Percentiles rank a stretch among this genome's conserved stretches.
These are phyloP conservation scores for Tokudaia tokunoshimensis DNA, from an alignment of 2,797 vertebrate genomes.

Conservation along the genomic window DNA sequence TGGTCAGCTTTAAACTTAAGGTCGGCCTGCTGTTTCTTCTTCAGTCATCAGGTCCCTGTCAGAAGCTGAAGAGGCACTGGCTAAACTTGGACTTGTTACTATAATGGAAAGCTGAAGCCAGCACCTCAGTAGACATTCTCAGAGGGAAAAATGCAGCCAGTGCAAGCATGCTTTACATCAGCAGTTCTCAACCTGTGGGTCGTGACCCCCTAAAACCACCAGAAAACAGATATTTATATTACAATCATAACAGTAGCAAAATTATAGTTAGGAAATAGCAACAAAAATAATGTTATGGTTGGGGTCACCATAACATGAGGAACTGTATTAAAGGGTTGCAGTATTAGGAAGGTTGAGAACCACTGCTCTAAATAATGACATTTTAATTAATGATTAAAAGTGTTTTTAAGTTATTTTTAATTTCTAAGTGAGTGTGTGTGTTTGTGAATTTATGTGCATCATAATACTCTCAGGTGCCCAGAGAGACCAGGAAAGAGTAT, in stretches of 20 bases:
- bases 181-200: not conserved
- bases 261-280: not conserved
- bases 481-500: not conserved
- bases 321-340: not conserved
- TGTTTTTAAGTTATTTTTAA: not conserved
- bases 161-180: not conserved
- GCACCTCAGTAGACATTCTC: not conserved
- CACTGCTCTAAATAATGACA: not conserved
- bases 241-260: not conserved
- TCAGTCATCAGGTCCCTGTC: too few species aligned
- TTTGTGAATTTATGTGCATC: not conserved
- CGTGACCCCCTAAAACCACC: not conserved
- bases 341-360: not conserved
- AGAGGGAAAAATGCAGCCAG: not conserved
- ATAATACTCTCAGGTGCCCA: not conserved
- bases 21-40: not conserved
- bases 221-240: not conserved
- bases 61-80: not conserved
- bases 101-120: not conserved
- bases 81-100: not conserved
- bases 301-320: not conserved
- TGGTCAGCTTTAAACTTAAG: not conserved
- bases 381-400: not conserved
- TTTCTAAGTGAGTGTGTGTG: not conserved
- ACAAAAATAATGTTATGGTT: not conserved